Percentiles rank a stretch among this genome's conserved stretches.
Evolutionary conservation across 92 coral and sea anemone genomes (phyloP).

Genomic region (Epizoanthus illoricatus): DNA sequence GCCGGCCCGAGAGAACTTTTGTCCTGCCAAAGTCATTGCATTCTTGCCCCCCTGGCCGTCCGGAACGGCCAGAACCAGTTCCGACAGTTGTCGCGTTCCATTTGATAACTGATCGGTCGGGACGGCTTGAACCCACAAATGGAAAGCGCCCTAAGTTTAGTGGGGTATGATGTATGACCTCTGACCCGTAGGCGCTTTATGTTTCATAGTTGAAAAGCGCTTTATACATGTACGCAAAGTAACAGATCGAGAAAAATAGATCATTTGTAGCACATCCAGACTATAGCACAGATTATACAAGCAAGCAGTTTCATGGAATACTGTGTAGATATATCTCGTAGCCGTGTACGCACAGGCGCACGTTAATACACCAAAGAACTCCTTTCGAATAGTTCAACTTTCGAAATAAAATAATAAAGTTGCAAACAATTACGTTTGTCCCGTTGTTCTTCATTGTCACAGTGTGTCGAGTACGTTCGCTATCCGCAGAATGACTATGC

Average conservation of each 20-base stretch:
- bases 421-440: neutral
- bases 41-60: too few species aligned
- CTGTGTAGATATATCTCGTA: constrained; percentile 4
- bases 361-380: neutral
- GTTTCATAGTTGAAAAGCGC: neutral
- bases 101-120: too few species aligned
- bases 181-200: constrained; percentile 2
- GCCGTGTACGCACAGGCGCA: constrained; percentile 6
- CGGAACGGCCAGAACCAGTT: too few species aligned
- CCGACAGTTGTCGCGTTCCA: too few species aligned
- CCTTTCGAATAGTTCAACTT: constrained; percentile 12
- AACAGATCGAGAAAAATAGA: neutral
- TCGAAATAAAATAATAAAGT: constrained; percentile 9
- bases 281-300: neutral
- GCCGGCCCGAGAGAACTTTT: too few species aligned
- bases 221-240: neutral
- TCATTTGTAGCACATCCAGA: neutral
- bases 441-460: too few species aligned
- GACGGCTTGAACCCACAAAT: too few species aligned
- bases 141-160: too few species aligned
- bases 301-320: neutral
- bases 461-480: too few species aligned
- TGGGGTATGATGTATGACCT: neutral
- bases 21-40: too few species aligned
- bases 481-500: too few species aligned